Percentiles rank a stretch among this genome's conserved stretches.
These are phyloP conservation scores for Paramormyrops kingsleyae DNA, from an alignment of 2,113 vertebrate genomes.

Conservation along the genomic window DNA sequence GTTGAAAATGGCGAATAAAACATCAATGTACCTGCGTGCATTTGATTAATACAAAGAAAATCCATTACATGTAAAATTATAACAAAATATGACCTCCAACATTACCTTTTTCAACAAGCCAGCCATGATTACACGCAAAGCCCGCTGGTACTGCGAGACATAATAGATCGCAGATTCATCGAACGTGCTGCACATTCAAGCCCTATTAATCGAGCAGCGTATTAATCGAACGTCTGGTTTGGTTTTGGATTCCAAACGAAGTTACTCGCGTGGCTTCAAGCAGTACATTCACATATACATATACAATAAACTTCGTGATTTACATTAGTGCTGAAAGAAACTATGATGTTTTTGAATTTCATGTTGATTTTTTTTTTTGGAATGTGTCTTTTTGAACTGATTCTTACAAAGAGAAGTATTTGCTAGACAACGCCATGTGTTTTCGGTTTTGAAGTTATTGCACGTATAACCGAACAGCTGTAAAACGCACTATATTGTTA, in stretches of 20 bases:
- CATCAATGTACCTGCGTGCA: not conserved
- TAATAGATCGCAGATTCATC: not conserved
- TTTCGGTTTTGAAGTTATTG: not conserved
- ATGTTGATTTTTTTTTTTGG: not conserved
- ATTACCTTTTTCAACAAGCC: constrained; percentile 63
- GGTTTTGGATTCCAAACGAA: not conserved
- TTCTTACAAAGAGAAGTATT: not conserved
- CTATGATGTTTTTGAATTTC: not conserved
- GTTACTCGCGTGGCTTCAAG: not conserved
- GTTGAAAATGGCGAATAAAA: not conserved
- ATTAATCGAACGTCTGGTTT: not conserved
- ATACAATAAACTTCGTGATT: not conserved
- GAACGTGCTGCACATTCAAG: not conserved
- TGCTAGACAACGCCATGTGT: not conserved
- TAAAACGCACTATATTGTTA: not conserved
- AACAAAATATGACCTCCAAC: constrained; percentile 51
- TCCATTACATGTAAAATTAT: not conserved
- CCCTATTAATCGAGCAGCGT: not conserved
- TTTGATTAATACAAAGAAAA: not conserved
- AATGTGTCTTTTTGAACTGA: not conserved
- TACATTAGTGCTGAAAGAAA: not conserved
- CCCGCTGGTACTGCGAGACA: too few relatives aligned
- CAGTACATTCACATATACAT: not conserved
- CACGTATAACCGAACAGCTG: not conserved
- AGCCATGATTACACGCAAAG: constrained; percentile 45